phyloP scores from a whole-genome alignment of 1,140 invertebrate genomes.

The Magallana gigas region DNA sequence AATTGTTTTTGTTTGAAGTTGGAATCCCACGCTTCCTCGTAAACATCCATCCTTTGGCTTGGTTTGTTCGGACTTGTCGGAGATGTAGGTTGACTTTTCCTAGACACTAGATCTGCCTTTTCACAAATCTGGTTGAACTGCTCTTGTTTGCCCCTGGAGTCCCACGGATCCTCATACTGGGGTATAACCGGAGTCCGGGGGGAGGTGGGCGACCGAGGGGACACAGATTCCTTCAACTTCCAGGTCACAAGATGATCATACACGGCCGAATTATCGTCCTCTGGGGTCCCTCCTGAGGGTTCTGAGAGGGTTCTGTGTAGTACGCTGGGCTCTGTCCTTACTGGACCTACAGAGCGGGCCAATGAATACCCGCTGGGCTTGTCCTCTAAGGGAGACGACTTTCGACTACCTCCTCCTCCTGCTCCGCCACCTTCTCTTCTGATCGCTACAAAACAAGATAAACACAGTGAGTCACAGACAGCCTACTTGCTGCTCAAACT shows the following conservation, averaged over 20 bases:
- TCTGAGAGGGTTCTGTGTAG: neutral
- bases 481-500: neutral
- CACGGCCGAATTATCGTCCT: neutral
- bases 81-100: conserved; percentile 36
- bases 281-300: neutral
- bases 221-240: neutral
- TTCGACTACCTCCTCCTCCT: neutral
- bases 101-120: conserved; percentile 51
- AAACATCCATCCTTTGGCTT: conserved; percentile 49
- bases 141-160: conserved; percentile 49
- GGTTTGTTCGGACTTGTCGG: conserved; percentile 15
- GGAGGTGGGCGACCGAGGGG: neutral
- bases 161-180: conserved; percentile 64
- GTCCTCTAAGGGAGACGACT: conserved; percentile 2
- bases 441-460: conserved; percentile 16
- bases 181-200: neutral
- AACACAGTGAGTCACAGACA: neutral
- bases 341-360: neutral
- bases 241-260: conserved; percentile 57
- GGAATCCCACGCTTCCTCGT: conserved; percentile 72
- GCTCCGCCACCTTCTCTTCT: neutral
- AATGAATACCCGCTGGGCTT: conserved; percentile 14
- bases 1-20: conserved; percentile 62
- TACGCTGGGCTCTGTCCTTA: neutral
- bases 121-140: conserved; percentile 55